A percentile compares a stretch with the other conserved stretches of the same genome.
These are phyloP conservation scores for Apomyelois bistriatella DNA, from an alignment of 2,888 invertebrate genomes.

Conservation along the genomic window DNA sequence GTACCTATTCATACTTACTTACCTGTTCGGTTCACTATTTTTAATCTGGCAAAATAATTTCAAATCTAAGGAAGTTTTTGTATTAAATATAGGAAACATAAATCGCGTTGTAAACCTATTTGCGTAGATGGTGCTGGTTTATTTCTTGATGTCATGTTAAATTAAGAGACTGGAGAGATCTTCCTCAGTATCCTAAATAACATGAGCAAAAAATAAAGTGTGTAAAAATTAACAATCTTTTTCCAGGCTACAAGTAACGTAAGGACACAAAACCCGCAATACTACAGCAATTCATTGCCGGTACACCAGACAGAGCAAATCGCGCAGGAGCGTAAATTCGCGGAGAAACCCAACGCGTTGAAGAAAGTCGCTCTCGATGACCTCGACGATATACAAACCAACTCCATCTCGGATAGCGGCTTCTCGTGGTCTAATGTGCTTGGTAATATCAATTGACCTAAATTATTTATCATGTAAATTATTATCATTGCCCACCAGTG, in stretches of 20 bases:
- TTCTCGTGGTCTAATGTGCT: constrained; percentile 95
- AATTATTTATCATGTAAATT: neutral
- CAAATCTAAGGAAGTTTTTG: too few relatives aligned
- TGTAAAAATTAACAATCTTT: neutral
- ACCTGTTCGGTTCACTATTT: too few relatives aligned
- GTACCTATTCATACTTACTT: too few relatives aligned
- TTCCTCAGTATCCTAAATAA: neutral
- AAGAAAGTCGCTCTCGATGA: constrained; percentile 93
- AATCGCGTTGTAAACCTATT: too few relatives aligned
- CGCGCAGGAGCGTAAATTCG: constrained; percentile 87
- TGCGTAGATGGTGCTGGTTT: too few relatives aligned
- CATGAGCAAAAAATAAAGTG: neutral
- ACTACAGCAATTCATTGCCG: constrained; percentile 70
- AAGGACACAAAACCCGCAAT: constrained; percentile 67
- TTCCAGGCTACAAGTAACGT: constrained; percentile 72
- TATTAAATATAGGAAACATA: too few relatives aligned
- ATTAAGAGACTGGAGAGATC: too few relatives aligned
- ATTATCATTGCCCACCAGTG: neutral
- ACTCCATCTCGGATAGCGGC: constrained; percentile 88
- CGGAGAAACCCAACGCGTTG: constrained; percentile 92
- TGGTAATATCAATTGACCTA: constrained; percentile 54
- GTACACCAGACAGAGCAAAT: constrained; percentile 53
- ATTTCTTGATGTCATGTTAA: too few relatives aligned
- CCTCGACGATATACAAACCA: constrained; percentile 89
- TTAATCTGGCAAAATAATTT: too few relatives aligned